Base-by-base conservation (phyloP, 2,113 vertebrate species). In the Menidia beryllina region DNA sequence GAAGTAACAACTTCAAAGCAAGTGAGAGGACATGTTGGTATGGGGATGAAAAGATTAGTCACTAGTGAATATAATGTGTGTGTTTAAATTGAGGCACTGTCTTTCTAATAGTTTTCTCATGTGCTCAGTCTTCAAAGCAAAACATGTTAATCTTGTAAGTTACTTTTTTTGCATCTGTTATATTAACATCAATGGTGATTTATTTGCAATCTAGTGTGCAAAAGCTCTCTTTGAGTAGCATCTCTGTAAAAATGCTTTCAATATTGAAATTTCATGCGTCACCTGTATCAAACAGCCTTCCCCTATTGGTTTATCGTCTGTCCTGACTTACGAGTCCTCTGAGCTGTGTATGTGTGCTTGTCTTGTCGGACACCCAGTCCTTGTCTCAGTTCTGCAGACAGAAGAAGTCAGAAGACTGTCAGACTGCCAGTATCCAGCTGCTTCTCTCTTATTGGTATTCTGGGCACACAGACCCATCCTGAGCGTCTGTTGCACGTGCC, bases 361-460 rank as follows among this genome's bases (percentile, higher is more conserved):
- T 77, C 69, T 81, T 76, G 75, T 76, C 88, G 75, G 78, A 82
- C 82, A 41, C 60, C 78, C 75, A 61, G 75, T 75, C 79, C 77
- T 84, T 73, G 76, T 79, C 75, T 82, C 64, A 63, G 66, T 66
- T 81, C 72, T 69, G 52, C 79, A 85, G 86, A 89, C 79, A 59
- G 69, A 78, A 76, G 78, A 82, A 72, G 78, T 67, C 74, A 89
- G 75, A 88, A 82, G 89, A 86, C 86, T 88, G 87, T 90, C 81
- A 89, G 65, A 64, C 74, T 82, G 87, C 82, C 88, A 81, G 81
- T 54, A 86, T 86, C 83, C 89, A 90, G 87, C 84, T 90, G 88
- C 85, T 86, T 85, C 54, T 57, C 48, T 82, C 87, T 82, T 80
- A 91, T 92, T 91, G 87, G 82, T 88, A 92, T 90, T 89, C 90